These are phyloP conservation scores for Leuciscus waleckii DNA, from an alignment of 2,797 vertebrate species.

Conservation along the genomic window DNA sequence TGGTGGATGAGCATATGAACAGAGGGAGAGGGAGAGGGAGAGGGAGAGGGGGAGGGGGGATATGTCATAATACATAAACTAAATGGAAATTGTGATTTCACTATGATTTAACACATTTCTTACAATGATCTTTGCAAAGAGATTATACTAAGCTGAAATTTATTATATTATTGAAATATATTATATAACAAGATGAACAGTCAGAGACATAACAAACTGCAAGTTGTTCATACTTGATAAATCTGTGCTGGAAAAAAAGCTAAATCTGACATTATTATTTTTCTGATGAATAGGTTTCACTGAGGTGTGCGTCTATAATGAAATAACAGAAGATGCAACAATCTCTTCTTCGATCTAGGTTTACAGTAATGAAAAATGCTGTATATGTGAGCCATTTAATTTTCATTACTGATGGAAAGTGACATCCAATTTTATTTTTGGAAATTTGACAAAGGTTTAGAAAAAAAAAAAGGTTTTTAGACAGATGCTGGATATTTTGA, in stretches of 20 bases:
- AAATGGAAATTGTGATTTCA: neutral
- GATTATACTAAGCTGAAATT: neutral
- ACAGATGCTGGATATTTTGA: neutral
- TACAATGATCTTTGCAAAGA: neutral
- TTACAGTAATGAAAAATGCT: neutral
- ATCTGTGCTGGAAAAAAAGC: neutral
- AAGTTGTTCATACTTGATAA: conserved; percentile 39
- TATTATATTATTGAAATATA: neutral
- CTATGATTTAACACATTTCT: neutral
- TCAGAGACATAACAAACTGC: conserved; percentile 14
- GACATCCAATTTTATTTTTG: neutral
- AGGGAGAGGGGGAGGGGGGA: neutral
- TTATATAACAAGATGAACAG: neutral
- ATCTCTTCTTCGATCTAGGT: neutral
- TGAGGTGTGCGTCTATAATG: neutral
- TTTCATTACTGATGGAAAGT: neutral
- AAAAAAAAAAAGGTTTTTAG: too few species aligned
- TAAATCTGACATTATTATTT: conserved; percentile 19
- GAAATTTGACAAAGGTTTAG: neutral
- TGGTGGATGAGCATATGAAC: too few species aligned
- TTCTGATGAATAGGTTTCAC: conserved; percentile 21
- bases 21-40: conserved; percentile 30
- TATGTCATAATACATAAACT: conserved; percentile 18
- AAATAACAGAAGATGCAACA: neutral
- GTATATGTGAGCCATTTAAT: neutral